A percentile compares a stretch with the other conserved stretches of the same genome.
These are phyloP conservation scores for Chelonoidis abingdonii DNA, from an alignment of 2,113 vertebrate species.

Conservation along the genomic window DNA sequence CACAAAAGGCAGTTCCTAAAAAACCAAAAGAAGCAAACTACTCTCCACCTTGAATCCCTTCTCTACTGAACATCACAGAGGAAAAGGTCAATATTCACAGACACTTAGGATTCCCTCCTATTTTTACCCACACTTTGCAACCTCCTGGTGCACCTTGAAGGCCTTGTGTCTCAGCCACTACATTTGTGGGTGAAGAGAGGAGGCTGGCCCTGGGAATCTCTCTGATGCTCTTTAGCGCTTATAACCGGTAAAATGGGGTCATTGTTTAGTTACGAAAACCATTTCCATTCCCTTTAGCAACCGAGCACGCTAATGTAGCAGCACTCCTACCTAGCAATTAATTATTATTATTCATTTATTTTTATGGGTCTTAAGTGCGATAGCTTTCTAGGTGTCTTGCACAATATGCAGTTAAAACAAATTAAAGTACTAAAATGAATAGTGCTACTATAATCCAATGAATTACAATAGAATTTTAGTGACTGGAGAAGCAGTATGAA, in stretches of 20 bases:
- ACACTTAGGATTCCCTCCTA: not conserved
- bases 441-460: not conserved
- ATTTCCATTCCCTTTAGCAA: not conserved
- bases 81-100: not conserved
- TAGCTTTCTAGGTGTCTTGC: not conserved
- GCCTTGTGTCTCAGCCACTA: not conserved
- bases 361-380: not conserved
- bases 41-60: not conserved
- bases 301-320: not conserved
- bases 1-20: not conserved
- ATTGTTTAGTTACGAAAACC: not conserved
- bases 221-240: not conserved
- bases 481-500: not conserved
- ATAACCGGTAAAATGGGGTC: not conserved
- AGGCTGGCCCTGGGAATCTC: not conserved
- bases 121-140: not conserved
- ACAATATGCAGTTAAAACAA: not conserved
- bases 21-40: not conserved
- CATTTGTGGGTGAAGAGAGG: not conserved
- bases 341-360: not conserved
- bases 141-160: not conserved
- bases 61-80: not conserved
- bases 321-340: not conserved
- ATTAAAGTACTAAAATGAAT: conserved; percentile 21
- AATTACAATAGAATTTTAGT: not conserved